Evolutionary conservation across 2,888 invertebrate genomes (phyloP), one percentile per base, ranked within the genome.

Genomic region (Nebria salina): DNA sequence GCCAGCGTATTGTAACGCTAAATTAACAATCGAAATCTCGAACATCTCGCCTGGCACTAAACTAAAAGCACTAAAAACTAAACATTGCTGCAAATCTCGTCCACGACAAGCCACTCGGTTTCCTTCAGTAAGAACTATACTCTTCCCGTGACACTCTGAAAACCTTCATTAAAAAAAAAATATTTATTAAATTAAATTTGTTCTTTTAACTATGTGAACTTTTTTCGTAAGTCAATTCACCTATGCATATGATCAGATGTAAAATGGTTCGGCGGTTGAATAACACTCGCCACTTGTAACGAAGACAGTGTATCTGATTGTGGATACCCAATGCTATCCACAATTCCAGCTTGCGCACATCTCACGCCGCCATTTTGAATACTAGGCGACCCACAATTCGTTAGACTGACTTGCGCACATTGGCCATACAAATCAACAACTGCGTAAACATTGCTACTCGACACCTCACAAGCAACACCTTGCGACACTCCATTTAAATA

Each of bases 391-490:
- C 86, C 86, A 82, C 88, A 88, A 5, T 87, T 87, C 13, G 77
- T 64, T 75, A 88, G 88, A 83, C 90, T 93, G 20, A 97, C 97
- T 92, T 98, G 97, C 1, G 97, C 96, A 88, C 98, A 98, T 87
- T 97, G 97, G 0, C 98, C 98, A 86, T 97, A 98, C 76, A 98
- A 90, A 90, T 98, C 98, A 75, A 98, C 94, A n/a, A 98, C 97
- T 1, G 97, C 97, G 90, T 96, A 98, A 78, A 98, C 93, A 88
- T 94, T 95, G 65, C 92, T 90, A 82, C 95, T 94, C 3, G 95
- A 92, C 82, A 95, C 94, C 77, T 93, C 92, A 88, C 95, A 96
- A 1, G 97, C 97, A 26, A 93, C 91, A 13, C 97, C 97, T 91
- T 96, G 95, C 86, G 97, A 96, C 86, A 95, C 92, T 0, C 96